phyloP scores from a whole-genome alignment of 2,888 invertebrate genomes.

The Pristionchus mayeri region DNA sequence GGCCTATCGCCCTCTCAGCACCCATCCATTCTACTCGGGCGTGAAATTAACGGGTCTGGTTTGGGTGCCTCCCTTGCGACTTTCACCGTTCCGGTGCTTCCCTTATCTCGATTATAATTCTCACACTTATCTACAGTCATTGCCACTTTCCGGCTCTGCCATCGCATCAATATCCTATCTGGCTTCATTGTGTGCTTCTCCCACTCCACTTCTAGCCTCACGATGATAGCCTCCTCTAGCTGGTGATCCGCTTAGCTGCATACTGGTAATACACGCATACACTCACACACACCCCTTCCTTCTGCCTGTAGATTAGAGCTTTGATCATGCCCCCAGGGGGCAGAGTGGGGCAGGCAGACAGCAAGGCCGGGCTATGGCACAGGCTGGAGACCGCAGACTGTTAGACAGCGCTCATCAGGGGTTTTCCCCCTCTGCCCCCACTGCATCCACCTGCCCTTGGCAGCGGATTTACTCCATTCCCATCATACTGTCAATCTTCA shows the following conservation, averaged over 20 bases:
- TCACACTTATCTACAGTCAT: neutral
- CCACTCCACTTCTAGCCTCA: neutral
- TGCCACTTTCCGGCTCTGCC: neutral
- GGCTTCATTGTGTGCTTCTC: neutral
- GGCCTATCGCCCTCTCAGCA: neutral
- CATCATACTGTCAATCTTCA: neutral
- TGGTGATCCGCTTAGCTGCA: conserved; percentile 14
- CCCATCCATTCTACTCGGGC: neutral
- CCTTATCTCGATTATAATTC: neutral
- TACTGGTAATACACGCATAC: conserved; percentile 30
- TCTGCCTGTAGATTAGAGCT: conserved; percentile 23
- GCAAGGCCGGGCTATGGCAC: neutral
- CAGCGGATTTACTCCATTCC: neutral
- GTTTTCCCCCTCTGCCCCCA: neutral
- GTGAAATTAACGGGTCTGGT: conserved; percentile 14
- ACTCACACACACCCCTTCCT: neutral
- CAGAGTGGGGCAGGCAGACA: neutral
- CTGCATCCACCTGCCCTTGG: conserved; percentile 10
- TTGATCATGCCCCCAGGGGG: neutral
- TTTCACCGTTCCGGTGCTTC: neutral
- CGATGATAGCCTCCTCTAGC: neutral
- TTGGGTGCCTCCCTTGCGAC: neutral
- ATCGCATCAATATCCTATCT: neutral
- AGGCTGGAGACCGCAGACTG: neutral
- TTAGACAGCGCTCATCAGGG: neutral